Evolutionary conservation across 1,140 invertebrate genomes (phyloP).

Genomic region (Lepidurus apus): DNA sequence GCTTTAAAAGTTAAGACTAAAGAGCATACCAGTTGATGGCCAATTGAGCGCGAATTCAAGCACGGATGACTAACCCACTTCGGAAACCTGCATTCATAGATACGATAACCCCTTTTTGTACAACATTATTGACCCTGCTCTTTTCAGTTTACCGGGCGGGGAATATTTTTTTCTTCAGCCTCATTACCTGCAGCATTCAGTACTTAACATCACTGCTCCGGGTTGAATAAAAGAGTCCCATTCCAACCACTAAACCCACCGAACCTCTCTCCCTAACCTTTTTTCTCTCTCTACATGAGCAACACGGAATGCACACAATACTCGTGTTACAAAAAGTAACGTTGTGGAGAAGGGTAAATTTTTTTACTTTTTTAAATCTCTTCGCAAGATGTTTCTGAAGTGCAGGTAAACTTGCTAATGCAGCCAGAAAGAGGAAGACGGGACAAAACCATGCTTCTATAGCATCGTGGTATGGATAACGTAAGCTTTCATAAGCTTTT

Average conservation of each 20-base stretch:
- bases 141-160: background rate
- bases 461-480: background rate
- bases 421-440: background rate
- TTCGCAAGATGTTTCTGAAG: background rate
- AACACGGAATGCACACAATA: background rate
- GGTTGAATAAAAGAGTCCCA: too few species aligned
- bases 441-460: background rate
- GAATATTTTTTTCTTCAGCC: too few species aligned
- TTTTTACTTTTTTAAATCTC: background rate
- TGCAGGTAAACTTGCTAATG: background rate
- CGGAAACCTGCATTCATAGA: background rate
- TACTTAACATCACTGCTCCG: too few species aligned
- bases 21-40: background rate
- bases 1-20: background rate
- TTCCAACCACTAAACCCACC: too few species aligned
- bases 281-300: too few species aligned
- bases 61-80: background rate
- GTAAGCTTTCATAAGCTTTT: conserved; percentile 7
- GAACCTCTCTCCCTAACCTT: too few species aligned
- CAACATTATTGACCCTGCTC: background rate
- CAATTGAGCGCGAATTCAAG: background rate
- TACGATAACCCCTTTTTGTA: background rate
- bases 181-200: too few species aligned
- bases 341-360: background rate
- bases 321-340: background rate